Evolutionary conservation across 2,888 invertebrate genomes (phyloP).

Genomic region (Xestia ashworthii): DNA sequence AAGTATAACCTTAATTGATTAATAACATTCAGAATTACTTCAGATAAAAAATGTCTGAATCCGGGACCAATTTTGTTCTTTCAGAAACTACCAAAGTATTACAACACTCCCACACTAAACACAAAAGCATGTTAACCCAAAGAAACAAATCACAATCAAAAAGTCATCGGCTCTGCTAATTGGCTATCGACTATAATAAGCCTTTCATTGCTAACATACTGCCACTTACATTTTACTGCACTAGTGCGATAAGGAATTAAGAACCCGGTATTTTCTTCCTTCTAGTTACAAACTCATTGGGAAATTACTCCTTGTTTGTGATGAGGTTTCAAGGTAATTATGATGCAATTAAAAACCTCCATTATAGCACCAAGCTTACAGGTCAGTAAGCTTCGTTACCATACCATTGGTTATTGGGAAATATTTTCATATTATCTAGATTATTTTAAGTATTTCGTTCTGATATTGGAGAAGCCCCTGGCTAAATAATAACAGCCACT

Average conservation of each 20-base stretch:
- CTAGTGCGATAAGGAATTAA: conserved; percentile 24
- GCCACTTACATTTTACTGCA: conserved; percentile 37
- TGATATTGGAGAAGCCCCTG: too few species aligned
- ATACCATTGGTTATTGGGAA: neutral
- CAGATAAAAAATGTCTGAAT: too few species aligned
- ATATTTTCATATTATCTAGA: neutral
- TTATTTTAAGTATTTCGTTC: too few species aligned
- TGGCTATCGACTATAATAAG: conserved; percentile 30
- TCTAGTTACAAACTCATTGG: neutral
- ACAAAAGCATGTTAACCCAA: neutral
- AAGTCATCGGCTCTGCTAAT: conserved; percentile 29
- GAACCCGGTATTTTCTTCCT: conserved; percentile 11
- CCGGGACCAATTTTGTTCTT: too few species aligned
- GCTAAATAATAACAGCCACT: too few species aligned
- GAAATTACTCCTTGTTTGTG: conserved; percentile 9
- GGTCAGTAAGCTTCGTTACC: neutral
- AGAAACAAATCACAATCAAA: conserved; percentile 35
- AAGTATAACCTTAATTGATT: neutral
- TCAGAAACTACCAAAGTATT: neutral
- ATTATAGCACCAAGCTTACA: neutral
- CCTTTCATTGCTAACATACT: conserved; percentile 18
- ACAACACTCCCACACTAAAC: conserved; percentile 2
- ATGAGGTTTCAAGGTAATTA: conserved; percentile 19
- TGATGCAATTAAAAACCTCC: neutral
- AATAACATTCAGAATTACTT: neutral